Base-by-base conservation (phyloP, 37 sponge, comb jelly and placozoan genomes). In the Petrosia ficiformis region DNA sequence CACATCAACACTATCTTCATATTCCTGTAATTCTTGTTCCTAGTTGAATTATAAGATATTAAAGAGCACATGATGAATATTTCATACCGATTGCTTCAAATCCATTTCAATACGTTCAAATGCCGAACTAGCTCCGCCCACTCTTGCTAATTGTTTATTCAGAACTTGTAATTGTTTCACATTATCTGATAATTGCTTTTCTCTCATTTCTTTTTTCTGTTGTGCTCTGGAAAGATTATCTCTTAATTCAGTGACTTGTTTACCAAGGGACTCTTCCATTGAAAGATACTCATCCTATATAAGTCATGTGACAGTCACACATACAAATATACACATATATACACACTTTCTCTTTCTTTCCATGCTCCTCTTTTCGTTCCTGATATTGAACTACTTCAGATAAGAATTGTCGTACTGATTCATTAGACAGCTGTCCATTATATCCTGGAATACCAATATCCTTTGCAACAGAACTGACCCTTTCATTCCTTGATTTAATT, bases 11-110 rank as follows among this genome's bases (percentile, higher is more conserved):
- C 74, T 70, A 1, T 29, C 26, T 37, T 29, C 48, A 34, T 81
- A 70, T 57, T 91, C 91, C 4, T 56, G 0, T 57, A 91, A 42
- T 54, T 86, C 83, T 24, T 54, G 28, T 42, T 85, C 87, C 91
- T 90, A n/a, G n/a, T n/a, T 54, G 0, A 83, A 37, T 33, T 34
- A 65, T 68, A 14, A 21, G 29, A 58, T 40, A 57, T 40, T 29
- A 3, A 61, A 57, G 0, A 76, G 8, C 2, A 29, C 25, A 22
- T 1, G 42, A 0, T 4, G 52, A 39, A n/a, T 61, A n/a, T n/a
- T 1, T 43, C 88, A 77, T 34, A 88, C 88, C 37, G 80, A 80
- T 44, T 42, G 32, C 24, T 16, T 39, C 4, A 89, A 79, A 6
- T 89, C 85, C 48, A 80, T 66, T 56, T 89, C 84, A 4, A 84